Conservation (phyloP, 53 echinoderm and acorn worm species). For the Zoroaster sp. region DNA sequence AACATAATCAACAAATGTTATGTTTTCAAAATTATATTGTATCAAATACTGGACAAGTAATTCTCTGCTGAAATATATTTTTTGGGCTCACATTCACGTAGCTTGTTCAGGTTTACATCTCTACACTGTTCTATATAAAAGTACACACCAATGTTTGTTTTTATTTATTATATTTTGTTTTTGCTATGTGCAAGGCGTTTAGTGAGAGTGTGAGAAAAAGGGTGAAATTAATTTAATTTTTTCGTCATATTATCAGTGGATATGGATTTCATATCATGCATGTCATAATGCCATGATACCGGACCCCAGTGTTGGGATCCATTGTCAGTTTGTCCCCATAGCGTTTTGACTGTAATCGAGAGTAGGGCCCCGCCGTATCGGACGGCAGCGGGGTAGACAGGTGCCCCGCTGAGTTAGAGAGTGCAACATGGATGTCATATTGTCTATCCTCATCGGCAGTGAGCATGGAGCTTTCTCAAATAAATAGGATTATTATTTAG, state of each 20-base stretch:
- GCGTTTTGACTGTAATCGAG: neutral
- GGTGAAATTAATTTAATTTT: no score
- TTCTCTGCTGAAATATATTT: no score
- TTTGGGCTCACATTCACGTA: no score
- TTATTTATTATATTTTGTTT: no score
- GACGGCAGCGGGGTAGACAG: constrained; percentile 30
- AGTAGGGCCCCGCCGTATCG: neutral
- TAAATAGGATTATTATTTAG: neutral
- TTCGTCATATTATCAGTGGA: neutral
- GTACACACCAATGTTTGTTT: no score
- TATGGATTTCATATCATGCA: constrained; percentile 18
- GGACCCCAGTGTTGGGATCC: neutral
- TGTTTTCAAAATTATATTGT: no score
- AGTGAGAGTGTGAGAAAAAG: no score
- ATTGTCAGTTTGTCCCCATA: constrained; percentile 5
- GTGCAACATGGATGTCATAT: constrained; percentile 19
- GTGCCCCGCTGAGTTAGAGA: constrained; percentile 29
- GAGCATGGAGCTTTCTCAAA: neutral
- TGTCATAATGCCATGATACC: constrained; percentile 1
- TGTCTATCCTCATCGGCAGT: neutral
- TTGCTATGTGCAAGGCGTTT: no score
- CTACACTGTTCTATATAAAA: no score
- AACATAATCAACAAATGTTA: no score
- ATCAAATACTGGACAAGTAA: no score
- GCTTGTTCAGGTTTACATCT: no score